Evolutionary conservation across 2,888 invertebrate species (phyloP).

Genomic region (Notodonta ziczac): DNA sequence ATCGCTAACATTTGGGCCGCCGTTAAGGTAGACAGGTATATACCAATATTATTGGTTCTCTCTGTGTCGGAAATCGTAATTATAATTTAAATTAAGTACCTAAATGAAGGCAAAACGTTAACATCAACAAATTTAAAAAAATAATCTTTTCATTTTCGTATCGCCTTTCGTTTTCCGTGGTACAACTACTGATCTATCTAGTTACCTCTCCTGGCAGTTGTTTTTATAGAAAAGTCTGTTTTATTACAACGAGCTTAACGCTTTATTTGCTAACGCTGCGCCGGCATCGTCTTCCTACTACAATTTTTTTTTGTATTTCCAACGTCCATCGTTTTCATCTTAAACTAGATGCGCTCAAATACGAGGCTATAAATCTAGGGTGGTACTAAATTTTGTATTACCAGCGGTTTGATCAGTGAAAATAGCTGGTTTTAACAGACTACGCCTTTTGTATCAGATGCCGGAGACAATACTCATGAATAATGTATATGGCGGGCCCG

Average conservation of each 20-base stretch:
- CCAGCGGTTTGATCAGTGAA: constrained; percentile 21
- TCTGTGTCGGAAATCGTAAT: too few relatives aligned
- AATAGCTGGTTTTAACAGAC: constrained; percentile 34
- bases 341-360: constrained; percentile 20
- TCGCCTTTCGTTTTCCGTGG: too few relatives aligned
- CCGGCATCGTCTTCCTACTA: constrained; percentile 7
- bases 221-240: not conserved
- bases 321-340: constrained; percentile 7
- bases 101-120: too few relatives aligned
- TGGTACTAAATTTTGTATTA: constrained; percentile 33
- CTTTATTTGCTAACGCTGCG: constrained; percentile 1
- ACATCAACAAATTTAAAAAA: too few relatives aligned
- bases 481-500: constrained; percentile 64
- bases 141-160: too few relatives aligned
- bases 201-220: not conserved
- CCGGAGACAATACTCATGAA: constrained; percentile 66
- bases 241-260: constrained; percentile 9
- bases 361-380: constrained; percentile 32
- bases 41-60: too few relatives aligned
- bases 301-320: too few relatives aligned
- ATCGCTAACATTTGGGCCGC: too few relatives aligned
- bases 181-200: too few relatives aligned
- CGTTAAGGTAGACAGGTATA: too few relatives aligned
- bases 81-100: too few relatives aligned
- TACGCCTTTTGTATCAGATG: constrained; percentile 53